Conservation (phyloP, 2,797 vertebrate species). For the Megalops cyprinoides region DNA sequence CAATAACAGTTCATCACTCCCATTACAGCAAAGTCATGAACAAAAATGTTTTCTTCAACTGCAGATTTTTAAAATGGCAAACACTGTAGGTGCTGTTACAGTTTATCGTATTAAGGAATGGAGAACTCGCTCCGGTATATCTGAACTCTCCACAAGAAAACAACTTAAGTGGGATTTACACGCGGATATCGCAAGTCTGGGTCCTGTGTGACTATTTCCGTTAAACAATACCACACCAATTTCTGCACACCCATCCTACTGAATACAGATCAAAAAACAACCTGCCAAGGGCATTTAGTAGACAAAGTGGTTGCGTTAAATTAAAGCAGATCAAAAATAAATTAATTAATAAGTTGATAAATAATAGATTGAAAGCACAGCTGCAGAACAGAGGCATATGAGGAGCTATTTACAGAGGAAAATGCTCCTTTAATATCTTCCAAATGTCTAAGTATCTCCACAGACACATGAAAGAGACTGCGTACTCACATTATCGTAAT, state of each 20-base stretch:
- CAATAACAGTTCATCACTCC: too few species aligned
- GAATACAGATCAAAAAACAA: constrained; percentile 1
- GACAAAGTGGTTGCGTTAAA: not conserved
- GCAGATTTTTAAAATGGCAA: too few species aligned
- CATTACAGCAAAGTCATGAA: too few species aligned
- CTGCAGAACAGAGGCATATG: not conserved
- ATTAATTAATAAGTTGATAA: not conserved
- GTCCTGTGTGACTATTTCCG: not conserved
- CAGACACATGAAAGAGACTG: not conserved
- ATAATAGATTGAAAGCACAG: constrained; percentile 15
- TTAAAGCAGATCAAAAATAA: constrained; percentile 4
- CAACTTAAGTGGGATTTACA: too few species aligned
- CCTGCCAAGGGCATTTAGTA: not conserved
- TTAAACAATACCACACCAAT: constrained; percentile 9
- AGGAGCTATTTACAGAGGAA: not conserved
- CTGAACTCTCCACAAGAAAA: too few species aligned
- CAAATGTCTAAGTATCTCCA: too few species aligned
- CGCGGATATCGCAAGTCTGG: not conserved
- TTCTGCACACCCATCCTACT: not conserved
- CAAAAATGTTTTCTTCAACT: too few species aligned
- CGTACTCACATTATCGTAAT: too few species aligned
- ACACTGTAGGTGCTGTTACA: too few species aligned
- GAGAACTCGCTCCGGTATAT: too few species aligned
- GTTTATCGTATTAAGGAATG: too few species aligned
- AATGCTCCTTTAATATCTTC: not conserved